phyloP scores from a whole-genome alignment of 2,113 vertebrate species.

The Dinomys branickii region DNA sequence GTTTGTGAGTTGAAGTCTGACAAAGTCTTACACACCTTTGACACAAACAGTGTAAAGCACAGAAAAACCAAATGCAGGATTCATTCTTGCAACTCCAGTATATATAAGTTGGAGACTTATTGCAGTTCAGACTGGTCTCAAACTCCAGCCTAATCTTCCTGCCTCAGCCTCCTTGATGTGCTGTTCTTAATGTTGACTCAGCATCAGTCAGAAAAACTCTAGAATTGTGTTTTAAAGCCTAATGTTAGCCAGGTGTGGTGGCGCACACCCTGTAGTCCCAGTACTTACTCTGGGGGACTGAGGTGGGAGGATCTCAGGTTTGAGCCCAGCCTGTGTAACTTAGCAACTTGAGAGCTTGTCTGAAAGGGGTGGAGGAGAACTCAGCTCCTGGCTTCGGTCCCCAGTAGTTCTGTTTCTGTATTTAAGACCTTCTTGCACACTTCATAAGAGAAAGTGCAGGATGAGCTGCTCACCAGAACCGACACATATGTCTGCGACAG shows the following conservation, averaged over 20 bases:
- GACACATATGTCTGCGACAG: neutral
- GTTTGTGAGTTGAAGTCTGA: neutral
- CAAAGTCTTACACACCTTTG: neutral
- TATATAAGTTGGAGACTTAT: neutral
- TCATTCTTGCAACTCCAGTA: neutral
- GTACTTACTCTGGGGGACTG: neutral
- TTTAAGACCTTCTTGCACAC: neutral
- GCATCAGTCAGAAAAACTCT: neutral
- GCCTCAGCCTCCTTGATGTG: neutral
- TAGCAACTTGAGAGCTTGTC: neutral
- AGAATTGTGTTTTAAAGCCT: neutral
- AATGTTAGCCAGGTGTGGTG: neutral
- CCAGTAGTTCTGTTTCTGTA: neutral
- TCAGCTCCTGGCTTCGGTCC: neutral
- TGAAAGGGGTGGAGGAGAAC: neutral
- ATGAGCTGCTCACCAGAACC: neutral
- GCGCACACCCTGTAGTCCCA: neutral
- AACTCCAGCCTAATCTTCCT: neutral
- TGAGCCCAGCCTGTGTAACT: neutral
- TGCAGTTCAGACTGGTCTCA: neutral
- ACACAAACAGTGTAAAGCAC: neutral
- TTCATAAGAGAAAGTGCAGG: neutral
- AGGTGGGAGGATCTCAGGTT: neutral
- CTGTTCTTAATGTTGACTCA: neutral
- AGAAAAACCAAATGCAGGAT: neutral